Percentiles rank a stretch among this genome's conserved stretches.
These are phyloP conservation scores for Hirundichthys speculiger DNA, from an alignment of 2,113 vertebrate species.

Conservation along the genomic window DNA sequence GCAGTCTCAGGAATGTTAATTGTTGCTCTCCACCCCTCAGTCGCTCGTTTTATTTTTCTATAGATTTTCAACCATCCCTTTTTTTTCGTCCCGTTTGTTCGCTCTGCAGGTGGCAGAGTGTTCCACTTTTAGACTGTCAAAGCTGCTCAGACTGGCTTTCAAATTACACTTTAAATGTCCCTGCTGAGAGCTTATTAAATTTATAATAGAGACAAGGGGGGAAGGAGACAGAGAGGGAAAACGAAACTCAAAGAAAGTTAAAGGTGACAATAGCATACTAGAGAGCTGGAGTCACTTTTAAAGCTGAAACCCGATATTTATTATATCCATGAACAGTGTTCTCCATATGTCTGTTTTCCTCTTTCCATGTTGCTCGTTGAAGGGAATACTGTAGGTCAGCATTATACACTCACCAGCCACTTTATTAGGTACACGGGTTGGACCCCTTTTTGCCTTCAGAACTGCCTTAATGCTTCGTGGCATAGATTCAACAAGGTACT, in stretches of 20 bases:
- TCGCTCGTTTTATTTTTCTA: conserved; percentile 44
- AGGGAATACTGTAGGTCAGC: too few relatives aligned
- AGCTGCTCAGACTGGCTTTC: conserved; percentile 62
- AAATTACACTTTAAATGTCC: conserved; percentile 64
- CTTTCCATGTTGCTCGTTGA: conserved; percentile 4
- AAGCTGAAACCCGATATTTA: conserved; percentile 22
- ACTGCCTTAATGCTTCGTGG: too few relatives aligned
- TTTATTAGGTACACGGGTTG: too few relatives aligned
- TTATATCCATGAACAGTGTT: conserved; percentile 12
- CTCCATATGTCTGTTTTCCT: background rate
- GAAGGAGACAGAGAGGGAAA: conserved; percentile 14
- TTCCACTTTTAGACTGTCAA: conserved; percentile 66
- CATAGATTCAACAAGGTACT: too few relatives aligned
- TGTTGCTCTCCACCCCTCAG: conserved; percentile 62
- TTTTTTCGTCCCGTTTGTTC: conserved; percentile 40
- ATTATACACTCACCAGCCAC: too few relatives aligned
- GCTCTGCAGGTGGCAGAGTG: conserved; percentile 55
- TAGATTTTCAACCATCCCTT: conserved; percentile 41
- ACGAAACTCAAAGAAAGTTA: conserved; percentile 12
- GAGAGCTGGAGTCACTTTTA: conserved; percentile 23
- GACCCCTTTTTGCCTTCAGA: too few relatives aligned
- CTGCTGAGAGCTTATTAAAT: conserved; percentile 59
- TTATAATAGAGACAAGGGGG: conserved; percentile 38
- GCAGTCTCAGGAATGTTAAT: conserved; percentile 75
- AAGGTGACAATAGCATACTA: conserved; percentile 11